Conservation (phyloP, 2,797 vertebrate genomes). For the Hippocampus kuda region DNA sequence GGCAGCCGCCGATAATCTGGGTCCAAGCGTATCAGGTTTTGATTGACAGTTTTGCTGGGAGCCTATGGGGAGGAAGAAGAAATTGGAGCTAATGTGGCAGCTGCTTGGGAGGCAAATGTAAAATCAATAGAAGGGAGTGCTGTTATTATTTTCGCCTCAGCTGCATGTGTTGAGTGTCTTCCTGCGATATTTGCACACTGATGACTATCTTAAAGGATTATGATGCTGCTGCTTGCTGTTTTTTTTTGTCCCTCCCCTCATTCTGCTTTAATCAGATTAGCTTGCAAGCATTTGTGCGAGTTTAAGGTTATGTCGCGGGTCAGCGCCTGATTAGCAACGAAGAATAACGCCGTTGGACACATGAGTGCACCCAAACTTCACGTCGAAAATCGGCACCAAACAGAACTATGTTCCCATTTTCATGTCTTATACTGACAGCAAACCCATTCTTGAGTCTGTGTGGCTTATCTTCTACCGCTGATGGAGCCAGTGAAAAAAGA, state of each 20-base stretch:
- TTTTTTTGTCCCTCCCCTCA: neutral
- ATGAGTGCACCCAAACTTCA: neutral
- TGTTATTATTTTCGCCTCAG: neutral
- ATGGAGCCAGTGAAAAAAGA: neutral
- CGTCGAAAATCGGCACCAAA: neutral
- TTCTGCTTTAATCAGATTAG: constrained; percentile 29
- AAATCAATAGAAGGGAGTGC: constrained; percentile 7
- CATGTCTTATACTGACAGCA: neutral
- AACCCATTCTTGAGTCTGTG: neutral
- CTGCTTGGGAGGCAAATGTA: constrained; percentile 7
- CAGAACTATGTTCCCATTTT: neutral
- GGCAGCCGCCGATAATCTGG: constrained; percentile 25
- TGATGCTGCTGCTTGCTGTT: constrained; percentile 16
- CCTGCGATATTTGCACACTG: constrained; percentile 26
- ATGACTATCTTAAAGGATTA: constrained; percentile 34
- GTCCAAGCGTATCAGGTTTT: constrained; percentile 25
- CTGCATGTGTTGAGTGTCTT: neutral
- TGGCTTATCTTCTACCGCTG: neutral
- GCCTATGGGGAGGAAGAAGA: neutral
- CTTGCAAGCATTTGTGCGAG: constrained; percentile 17
- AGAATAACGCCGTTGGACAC: neutral
- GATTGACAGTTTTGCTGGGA: constrained; percentile 20
- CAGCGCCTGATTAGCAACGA: neutral
- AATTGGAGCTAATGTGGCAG: constrained; percentile 2
- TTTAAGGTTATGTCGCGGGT: constrained; percentile 2